phyloP scores from a whole-genome alignment of 2,113 vertebrate genomes.

The Corydoras sp. region DNA sequence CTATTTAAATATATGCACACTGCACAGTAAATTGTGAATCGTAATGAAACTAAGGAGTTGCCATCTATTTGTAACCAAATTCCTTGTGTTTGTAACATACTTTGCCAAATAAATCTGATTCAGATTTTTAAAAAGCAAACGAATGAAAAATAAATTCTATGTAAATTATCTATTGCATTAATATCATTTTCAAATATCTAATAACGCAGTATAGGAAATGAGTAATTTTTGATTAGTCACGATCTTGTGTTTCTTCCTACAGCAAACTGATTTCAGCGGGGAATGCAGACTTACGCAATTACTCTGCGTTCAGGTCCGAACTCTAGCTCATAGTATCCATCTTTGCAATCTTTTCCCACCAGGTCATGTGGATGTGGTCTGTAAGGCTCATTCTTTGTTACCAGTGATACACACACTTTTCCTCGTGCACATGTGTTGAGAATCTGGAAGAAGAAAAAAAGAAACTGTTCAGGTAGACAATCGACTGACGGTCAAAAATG shows the following conservation, averaged over 20 bases:
- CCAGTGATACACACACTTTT: slow-evolving; percentile 86
- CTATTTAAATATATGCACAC: too few species aligned
- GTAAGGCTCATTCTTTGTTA: slow-evolving; percentile 91
- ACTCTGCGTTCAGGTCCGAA: slow-evolving; percentile 89
- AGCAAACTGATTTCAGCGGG: too few species aligned
- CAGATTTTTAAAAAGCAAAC: too few species aligned
- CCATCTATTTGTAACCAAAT: too few species aligned
- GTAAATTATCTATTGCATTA: too few species aligned
- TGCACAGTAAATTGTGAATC: too few species aligned
- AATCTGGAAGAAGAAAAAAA: slow-evolving; percentile 65
- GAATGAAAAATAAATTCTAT: too few species aligned
- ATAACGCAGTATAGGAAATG: neutral
- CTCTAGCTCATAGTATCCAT: slow-evolving; percentile 93
- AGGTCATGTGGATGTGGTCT: slow-evolving; percentile 93
- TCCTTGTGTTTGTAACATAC: too few species aligned
- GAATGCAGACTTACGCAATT: slow-evolving; percentile 78
- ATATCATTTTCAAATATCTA: too few species aligned
- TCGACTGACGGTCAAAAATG: neutral
- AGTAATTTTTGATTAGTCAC: neutral
- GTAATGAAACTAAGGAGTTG: too few species aligned
- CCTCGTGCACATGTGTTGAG: slow-evolving; percentile 81
- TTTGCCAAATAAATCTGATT: too few species aligned
- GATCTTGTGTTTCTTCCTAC: neutral
- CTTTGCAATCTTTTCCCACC: slow-evolving; percentile 94
- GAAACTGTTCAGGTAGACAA: neutral